Evolutionary conservation across 1,140 invertebrate genomes (phyloP).

Genomic region (Orussus abietinus): DNA sequence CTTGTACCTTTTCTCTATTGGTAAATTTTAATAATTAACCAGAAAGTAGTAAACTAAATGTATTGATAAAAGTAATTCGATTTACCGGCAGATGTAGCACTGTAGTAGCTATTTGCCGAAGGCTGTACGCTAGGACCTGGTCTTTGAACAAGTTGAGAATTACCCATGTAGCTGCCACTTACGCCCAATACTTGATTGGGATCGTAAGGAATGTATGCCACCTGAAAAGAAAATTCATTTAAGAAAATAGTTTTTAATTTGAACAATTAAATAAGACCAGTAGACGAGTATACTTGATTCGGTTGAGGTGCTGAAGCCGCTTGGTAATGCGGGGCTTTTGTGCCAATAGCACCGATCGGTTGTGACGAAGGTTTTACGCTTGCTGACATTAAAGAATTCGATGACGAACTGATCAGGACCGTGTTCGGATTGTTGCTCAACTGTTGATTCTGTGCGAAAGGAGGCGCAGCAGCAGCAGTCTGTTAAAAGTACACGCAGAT

Average conservation of each 20-base stretch:
- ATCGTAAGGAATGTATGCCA: constrained; percentile 54
- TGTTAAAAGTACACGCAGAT: constrained; percentile 36
- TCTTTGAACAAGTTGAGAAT: constrained; percentile 61
- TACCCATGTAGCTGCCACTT: constrained; percentile 56
- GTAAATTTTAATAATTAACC: too few relatives aligned
- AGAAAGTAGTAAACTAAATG: too few relatives aligned
- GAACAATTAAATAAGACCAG: constrained; percentile 4
- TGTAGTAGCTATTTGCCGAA: constrained; percentile 58
- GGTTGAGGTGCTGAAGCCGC: constrained; percentile 52
- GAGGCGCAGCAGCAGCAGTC: constrained; percentile 59
- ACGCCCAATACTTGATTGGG: constrained; percentile 53
- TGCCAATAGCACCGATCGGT: constrained; percentile 78
- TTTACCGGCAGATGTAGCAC: constrained; percentile 54
- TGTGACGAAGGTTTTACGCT: constrained; percentile 81
- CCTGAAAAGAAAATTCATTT: constrained; percentile 29
- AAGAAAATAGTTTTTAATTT: constrained; percentile 3
- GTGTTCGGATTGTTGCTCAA: constrained; percentile 80
- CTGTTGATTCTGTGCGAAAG: constrained; percentile 73
- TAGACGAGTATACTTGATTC: constrained; percentile 42
- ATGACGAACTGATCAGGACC: constrained; percentile 82
- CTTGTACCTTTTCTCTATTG: too few relatives aligned
- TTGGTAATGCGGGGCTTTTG: constrained; percentile 56
- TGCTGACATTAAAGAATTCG: constrained; percentile 85
- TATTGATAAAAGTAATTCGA: constrained; percentile 24
- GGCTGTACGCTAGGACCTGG: constrained; percentile 55